A percentile compares a stretch with the other conserved stretches of the same genome.
phyloP scores from a whole-genome alignment of 2,113 vertebrate genomes.

The Brachyhypopomus occidentalis region DNA sequence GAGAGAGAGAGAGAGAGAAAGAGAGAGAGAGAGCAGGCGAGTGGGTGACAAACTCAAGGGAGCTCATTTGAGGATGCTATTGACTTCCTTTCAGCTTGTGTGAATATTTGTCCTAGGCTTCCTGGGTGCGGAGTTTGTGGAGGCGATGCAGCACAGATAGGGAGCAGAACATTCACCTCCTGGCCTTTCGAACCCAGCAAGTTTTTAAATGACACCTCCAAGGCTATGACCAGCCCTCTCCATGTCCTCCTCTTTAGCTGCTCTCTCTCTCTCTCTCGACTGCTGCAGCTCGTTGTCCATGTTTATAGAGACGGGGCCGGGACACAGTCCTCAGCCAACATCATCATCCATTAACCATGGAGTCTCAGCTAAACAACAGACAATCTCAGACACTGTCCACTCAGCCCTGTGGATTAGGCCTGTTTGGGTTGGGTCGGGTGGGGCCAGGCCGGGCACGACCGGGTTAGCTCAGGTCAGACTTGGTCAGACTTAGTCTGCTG shows the following conservation, averaged over 20 bases:
- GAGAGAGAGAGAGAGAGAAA: constrained; percentile 8
- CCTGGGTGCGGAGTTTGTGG: background rate
- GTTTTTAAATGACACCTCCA: too few species aligned
- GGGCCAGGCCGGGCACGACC: too few species aligned
- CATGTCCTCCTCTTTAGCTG: background rate
- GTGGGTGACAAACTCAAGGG: constrained; percentile 10
- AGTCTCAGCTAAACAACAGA: constrained; percentile 6
- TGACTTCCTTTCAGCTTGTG: background rate
- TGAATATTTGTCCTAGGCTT: background rate
- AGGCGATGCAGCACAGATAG: background rate
- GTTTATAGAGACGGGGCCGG: constrained; percentile 8
- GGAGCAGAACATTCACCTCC: too few species aligned
- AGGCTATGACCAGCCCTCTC: background rate
- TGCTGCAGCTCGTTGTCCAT: background rate
- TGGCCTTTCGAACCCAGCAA: too few species aligned
- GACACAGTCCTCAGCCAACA: constrained; percentile 15
- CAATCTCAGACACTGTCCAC: constrained; percentile 17
- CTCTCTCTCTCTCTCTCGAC: constrained; percentile 1
- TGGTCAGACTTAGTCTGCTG: too few species aligned
- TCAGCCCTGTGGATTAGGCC: too few species aligned
- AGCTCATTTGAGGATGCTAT: constrained; percentile 16
- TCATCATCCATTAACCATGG: constrained; percentile 11
- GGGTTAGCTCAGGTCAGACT: too few species aligned
- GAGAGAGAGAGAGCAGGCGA: too few species aligned
- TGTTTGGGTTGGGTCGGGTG: too few species aligned